A percentile compares a stretch with the other conserved stretches of the same genome.
phyloP scores from a whole-genome alignment of 2,113 vertebrate genomes.

The Mesocricetus auratus region DNA sequence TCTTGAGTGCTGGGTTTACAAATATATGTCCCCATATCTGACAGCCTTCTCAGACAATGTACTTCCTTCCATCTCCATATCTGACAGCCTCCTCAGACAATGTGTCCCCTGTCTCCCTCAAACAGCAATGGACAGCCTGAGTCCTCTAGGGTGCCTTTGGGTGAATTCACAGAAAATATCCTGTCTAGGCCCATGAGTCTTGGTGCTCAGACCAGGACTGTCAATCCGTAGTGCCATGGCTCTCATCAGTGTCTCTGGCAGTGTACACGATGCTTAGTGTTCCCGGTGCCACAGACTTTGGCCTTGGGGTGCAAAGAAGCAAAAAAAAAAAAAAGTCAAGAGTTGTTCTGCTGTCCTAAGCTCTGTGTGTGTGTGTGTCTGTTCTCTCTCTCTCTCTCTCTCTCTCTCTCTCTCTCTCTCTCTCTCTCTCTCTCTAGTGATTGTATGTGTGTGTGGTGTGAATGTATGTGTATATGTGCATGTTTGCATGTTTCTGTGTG shows the following conservation, averaged over 20 bases:
- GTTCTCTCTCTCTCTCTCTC: slow-evolving; percentile 24
- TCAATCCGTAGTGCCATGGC: background rate
- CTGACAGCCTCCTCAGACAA: background rate
- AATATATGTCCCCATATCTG: too few species aligned
- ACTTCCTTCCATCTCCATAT: background rate
- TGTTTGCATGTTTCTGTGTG: background rate
- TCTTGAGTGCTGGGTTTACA: background rate
- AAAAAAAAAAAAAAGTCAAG: background rate
- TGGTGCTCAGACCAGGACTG: background rate
- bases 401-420: background rate
- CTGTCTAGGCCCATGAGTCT: background rate
- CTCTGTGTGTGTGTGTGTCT: too few species aligned
- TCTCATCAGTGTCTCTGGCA: background rate
- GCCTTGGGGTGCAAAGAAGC: background rate
- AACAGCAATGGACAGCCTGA: background rate
- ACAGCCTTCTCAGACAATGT: background rate
- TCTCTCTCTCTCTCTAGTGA: background rate
- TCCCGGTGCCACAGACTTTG: background rate
- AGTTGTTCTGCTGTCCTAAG: background rate
- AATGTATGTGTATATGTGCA: background rate
- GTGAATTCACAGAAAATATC: background rate
- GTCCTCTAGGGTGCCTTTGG: background rate
- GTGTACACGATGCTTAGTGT: background rate
- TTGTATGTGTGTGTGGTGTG: too few species aligned
- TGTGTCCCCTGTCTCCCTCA: background rate